phyloP scores from a whole-genome alignment of 1,140 invertebrate genomes.

The Zeugodacus cucurbitae region DNA sequence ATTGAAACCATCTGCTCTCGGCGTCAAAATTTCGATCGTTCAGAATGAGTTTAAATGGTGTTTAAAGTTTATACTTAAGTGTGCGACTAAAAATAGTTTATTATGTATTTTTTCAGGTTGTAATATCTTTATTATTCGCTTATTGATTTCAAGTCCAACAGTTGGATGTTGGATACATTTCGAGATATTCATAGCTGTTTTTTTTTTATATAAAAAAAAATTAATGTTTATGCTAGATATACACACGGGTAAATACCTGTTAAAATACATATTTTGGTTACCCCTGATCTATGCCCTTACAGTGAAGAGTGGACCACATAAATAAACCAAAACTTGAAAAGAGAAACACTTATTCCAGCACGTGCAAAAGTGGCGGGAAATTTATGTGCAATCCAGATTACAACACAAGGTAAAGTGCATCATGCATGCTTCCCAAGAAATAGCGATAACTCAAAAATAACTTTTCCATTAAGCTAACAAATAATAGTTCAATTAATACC shows the following conservation, averaged over 20 bases:
- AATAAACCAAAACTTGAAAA: neutral
- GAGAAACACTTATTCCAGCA: neutral
- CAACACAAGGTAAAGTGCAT: neutral
- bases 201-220: no score
- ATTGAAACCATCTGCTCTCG: slow-evolving; percentile 7
- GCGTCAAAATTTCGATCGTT: neutral
- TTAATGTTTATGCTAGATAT: neutral
- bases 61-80: no score
- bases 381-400: neutral
- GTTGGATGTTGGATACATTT: neutral
- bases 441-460: neutral
- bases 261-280: neutral
- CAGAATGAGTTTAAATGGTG: neutral
- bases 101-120: no score
- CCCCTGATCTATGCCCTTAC: neutral
- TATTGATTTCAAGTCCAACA: neutral
- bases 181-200: no score
- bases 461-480: no score
- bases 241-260: no score
- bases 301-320: neutral
- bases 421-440: neutral
- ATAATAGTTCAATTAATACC: no score
- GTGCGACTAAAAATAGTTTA: no score
- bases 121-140: no score
- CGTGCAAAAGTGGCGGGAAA: neutral